Evolutionary conservation across 2,888 invertebrate genomes (phyloP).

Genomic region (Dicyrtomina minuta): DNA sequence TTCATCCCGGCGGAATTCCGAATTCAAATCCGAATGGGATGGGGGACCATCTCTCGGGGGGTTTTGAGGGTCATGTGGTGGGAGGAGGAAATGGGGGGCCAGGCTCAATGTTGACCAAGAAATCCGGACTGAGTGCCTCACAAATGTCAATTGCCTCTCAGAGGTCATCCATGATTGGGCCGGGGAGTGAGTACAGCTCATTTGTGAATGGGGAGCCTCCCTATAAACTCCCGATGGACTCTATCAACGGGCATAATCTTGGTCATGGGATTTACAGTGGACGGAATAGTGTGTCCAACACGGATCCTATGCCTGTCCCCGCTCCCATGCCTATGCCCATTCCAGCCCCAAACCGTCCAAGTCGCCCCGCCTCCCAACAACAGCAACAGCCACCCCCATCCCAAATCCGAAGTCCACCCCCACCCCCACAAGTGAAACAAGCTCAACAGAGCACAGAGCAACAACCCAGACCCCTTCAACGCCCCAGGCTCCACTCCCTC

Average conservation of each 20-base stretch:
- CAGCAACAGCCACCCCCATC: slow-evolving; percentile 1
- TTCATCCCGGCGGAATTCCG: too few species aligned
- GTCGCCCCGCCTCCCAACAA: slow-evolving; percentile 35
- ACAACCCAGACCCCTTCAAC: slow-evolving; percentile 16
- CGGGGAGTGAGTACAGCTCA: slow-evolving; percentile 15
- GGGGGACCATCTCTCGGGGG: too few species aligned
- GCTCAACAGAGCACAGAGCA: background rate
- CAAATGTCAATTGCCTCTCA: slow-evolving; percentile 19
- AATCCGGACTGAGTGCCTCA: background rate
- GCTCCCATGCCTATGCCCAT: too few species aligned
- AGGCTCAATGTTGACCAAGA: background rate
- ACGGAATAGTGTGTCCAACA: too few species aligned
- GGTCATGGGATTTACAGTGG: background rate
- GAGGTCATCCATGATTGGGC: slow-evolving; percentile 10
- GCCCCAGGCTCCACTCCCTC: slow-evolving; percentile 54
- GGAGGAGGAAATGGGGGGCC: too few species aligned
- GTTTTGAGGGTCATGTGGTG: too few species aligned
- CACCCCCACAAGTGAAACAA: background rate
- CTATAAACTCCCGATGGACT: background rate
- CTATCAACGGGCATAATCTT: background rate
- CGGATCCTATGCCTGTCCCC: too few species aligned
- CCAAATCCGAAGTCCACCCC: background rate
- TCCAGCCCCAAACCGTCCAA: slow-evolving; percentile 1
- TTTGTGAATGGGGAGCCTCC: slow-evolving; percentile 9
- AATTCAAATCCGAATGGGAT: too few species aligned